phyloP scores from a whole-genome alignment of 2,113 vertebrate genomes.

The Cynoglossus semilaevis region DNA sequence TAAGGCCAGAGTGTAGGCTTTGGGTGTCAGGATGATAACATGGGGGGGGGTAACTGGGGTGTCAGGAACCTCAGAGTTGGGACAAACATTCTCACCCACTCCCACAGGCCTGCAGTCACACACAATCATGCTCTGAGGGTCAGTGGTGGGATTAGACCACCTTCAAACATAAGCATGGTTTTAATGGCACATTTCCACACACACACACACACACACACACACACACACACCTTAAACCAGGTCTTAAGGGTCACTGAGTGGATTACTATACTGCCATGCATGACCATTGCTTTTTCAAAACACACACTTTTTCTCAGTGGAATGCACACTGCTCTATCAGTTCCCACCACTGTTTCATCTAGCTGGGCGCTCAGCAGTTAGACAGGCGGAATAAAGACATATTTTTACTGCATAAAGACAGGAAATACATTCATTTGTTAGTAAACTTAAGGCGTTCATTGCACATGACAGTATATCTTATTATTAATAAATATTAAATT shows the following conservation, averaged over 20 bases:
- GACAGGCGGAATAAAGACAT: neutral
- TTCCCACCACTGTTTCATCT: constrained; percentile 56
- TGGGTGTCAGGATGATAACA: constrained; percentile 23
- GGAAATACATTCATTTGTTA: no score
- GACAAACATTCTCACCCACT: constrained; percentile 41
- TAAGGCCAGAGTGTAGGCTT: constrained; percentile 26
- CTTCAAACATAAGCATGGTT: constrained; percentile 37
- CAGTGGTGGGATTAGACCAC: constrained; percentile 50
- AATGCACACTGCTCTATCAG: constrained; percentile 39
- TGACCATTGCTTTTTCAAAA: constrained; percentile 32
- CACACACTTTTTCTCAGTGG: constrained; percentile 21
- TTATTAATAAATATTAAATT: no score
- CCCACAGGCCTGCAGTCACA: constrained; percentile 50
- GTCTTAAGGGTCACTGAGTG: constrained; percentile 49
- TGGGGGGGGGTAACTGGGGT: constrained; percentile 21
- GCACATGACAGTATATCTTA: no score
- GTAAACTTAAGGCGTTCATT: no score
- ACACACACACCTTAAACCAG: constrained; percentile 30
- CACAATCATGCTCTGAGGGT: constrained; percentile 48
- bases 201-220: constrained; percentile 39
- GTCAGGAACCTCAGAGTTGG: constrained; percentile 45
- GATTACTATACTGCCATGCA: constrained; percentile 54
- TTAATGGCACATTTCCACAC: constrained; percentile 43
- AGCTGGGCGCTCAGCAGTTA: constrained; percentile 29
- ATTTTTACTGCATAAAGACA: neutral